Evolutionary conservation across 2,113 vertebrate genomes (phyloP).

Genomic region (Nymphicus hollandicus): DNA sequence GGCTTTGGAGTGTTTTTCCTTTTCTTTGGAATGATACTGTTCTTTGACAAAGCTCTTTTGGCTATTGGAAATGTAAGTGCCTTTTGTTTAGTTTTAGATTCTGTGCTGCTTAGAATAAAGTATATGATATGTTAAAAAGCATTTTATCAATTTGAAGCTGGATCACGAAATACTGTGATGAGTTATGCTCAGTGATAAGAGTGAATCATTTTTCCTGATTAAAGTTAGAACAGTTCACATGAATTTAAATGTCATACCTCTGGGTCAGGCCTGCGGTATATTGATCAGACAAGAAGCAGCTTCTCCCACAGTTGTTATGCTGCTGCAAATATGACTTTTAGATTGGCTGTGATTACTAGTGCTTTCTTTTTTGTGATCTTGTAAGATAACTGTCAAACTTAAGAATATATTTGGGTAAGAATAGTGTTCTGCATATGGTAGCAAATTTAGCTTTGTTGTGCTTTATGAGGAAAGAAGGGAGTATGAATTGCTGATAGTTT

Average conservation of each 20-base stretch:
- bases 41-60: conserved; percentile 98
- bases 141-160: not conserved
- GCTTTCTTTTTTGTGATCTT: not conserved
- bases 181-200: not conserved
- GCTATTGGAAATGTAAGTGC: conserved; percentile 96
- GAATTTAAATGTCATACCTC: not conserved
- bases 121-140: not conserved
- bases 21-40: conserved; percentile 98
- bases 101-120: not conserved
- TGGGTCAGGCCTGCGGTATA: not conserved
- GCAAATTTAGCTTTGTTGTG: not conserved
- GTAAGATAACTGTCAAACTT: not conserved
- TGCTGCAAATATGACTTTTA: not conserved
- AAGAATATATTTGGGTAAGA: not conserved
- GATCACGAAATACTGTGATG: not conserved
- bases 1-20: conserved; percentile 98
- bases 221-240: not conserved
- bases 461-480: not conserved
- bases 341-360: not conserved
- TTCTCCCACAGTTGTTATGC: not conserved
- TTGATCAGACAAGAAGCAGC: not conserved
- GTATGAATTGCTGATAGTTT: not conserved
- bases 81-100: not conserved
- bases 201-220: not conserved
- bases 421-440: accelerated